These are phyloP conservation scores for Papilio elwesi DNA, from an alignment of 2,888 invertebrate genomes.

Conservation along the genomic window DNA sequence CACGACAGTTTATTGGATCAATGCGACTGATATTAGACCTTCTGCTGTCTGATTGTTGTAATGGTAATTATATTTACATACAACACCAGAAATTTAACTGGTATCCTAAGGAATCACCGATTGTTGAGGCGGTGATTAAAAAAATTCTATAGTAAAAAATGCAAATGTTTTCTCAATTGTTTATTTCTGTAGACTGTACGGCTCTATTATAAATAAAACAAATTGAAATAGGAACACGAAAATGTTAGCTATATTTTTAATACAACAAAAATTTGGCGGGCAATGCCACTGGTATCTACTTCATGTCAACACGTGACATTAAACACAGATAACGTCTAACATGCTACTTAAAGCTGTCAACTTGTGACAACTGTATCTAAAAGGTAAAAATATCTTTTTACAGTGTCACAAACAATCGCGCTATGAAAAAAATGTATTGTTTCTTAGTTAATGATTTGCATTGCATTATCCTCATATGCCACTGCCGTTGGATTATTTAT, in stretches of 20 bases:
- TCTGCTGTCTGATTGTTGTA: too few relatives aligned
- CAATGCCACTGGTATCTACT: slow-evolving; percentile 36
- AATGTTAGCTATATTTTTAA: slow-evolving; percentile 15
- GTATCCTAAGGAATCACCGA: too few relatives aligned
- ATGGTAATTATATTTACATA: too few relatives aligned
- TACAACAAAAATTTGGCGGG: slow-evolving; percentile 29
- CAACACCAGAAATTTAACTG: too few relatives aligned
- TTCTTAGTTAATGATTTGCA: slow-evolving; percentile 25
- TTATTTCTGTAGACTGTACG: too few relatives aligned
- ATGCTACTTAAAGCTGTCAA: slow-evolving; percentile 41
- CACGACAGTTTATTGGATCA: too few relatives aligned
- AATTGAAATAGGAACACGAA: neutral
- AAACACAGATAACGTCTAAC: slow-evolving; percentile 38
- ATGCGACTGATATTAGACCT: too few relatives aligned
- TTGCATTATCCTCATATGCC: slow-evolving; percentile 23
- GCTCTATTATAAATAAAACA: neutral
- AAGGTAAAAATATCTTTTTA: slow-evolving; percentile 32
- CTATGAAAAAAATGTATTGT: slow-evolving; percentile 35
- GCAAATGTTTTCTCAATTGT: too few relatives aligned
- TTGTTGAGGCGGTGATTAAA: too few relatives aligned
- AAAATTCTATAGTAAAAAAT: too few relatives aligned
- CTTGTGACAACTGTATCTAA: slow-evolving; percentile 39
- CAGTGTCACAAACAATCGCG: slow-evolving; percentile 26
- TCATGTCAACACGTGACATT: slow-evolving; percentile 30
- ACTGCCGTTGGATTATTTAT: slow-evolving; percentile 2